These are phyloP conservation scores for Margarornis squamiger DNA, from an alignment of 2,797 vertebrate species.

Conservation along the genomic window DNA sequence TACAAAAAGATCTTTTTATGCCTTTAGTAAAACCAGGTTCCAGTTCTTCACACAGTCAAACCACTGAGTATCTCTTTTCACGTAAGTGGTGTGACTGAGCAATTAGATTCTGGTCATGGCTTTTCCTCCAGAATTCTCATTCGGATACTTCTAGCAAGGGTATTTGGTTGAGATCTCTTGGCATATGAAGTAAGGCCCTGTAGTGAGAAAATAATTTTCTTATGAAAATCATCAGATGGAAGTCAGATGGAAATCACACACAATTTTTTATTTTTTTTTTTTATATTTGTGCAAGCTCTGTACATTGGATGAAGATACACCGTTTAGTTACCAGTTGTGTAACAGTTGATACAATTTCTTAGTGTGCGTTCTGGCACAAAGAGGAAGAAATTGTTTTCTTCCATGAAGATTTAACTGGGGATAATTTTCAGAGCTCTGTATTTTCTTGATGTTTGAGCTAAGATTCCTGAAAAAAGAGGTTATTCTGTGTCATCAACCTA, in stretches of 20 bases:
- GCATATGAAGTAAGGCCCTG: background rate
- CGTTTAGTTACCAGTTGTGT: background rate
- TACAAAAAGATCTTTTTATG: background rate
- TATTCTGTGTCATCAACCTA: background rate
- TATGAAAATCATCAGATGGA: background rate
- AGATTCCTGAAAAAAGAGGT: background rate
- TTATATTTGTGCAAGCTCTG: background rate
- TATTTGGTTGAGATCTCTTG: background rate
- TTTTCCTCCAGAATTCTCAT: background rate
- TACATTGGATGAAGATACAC: background rate
- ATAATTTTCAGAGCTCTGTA: background rate
- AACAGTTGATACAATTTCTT: background rate
- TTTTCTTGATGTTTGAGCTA: background rate
- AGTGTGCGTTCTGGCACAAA: background rate
- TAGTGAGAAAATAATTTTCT: background rate
- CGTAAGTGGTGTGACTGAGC: background rate
- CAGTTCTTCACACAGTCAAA: background rate
- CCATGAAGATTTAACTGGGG: background rate
- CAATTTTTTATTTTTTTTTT: accelerated
- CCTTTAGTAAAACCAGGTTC: background rate
- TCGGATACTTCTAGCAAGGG: background rate
- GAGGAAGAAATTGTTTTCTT: background rate
- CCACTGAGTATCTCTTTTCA: background rate
- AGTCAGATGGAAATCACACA: background rate
- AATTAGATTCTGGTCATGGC: background rate